Conservation (phyloP, 1,140 invertebrate genomes). For the Drosophila mauritiana region DNA sequence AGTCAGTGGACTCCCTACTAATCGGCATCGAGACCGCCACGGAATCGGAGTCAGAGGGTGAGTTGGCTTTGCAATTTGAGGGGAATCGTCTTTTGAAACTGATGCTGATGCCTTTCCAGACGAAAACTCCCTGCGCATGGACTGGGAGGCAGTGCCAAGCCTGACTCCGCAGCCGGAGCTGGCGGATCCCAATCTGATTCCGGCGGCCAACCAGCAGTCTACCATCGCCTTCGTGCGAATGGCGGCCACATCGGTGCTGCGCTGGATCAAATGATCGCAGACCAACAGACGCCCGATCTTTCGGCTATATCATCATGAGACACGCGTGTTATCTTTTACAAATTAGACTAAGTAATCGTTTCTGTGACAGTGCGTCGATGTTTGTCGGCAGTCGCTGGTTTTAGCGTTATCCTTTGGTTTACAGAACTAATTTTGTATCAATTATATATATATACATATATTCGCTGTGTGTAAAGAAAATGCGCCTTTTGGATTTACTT, state of each 20-base stretch:
- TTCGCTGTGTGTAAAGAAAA: constrained; percentile 36
- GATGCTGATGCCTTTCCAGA: constrained; percentile 71
- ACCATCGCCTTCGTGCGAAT: constrained; percentile 88
- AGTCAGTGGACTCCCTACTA: constrained; percentile 87
- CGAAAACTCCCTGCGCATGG: constrained; percentile 87
- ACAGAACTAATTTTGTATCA: constrained; percentile 40
- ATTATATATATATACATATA: constrained; percentile 24
- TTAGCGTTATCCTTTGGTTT: constrained; percentile 40
- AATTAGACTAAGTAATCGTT: constrained; percentile 53
- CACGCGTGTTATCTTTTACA: constrained; percentile 62
- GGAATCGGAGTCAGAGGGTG: constrained; percentile 88
- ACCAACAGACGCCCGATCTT: neutral
- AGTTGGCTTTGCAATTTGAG: neutral
- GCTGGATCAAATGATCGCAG: constrained; percentile 80
- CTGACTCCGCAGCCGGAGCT: constrained; percentile 67
- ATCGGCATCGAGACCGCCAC: constrained; percentile 87
- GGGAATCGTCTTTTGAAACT: neutral
- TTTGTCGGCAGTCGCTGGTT: constrained; percentile 21
- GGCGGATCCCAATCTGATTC: constrained; percentile 71
- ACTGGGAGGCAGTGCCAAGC: constrained; percentile 89
- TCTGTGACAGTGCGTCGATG: constrained; percentile 29
- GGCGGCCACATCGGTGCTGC: constrained; percentile 88
- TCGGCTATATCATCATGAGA: constrained; percentile 26
- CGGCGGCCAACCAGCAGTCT: constrained; percentile 86
- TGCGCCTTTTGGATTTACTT: constrained; percentile 28